A percentile compares a stretch with the other conserved stretches of the same genome.
These are phyloP conservation scores for Sarcophaga subvicina DNA, from an alignment of 2,888 invertebrate genomes.

Conservation along the genomic window DNA sequence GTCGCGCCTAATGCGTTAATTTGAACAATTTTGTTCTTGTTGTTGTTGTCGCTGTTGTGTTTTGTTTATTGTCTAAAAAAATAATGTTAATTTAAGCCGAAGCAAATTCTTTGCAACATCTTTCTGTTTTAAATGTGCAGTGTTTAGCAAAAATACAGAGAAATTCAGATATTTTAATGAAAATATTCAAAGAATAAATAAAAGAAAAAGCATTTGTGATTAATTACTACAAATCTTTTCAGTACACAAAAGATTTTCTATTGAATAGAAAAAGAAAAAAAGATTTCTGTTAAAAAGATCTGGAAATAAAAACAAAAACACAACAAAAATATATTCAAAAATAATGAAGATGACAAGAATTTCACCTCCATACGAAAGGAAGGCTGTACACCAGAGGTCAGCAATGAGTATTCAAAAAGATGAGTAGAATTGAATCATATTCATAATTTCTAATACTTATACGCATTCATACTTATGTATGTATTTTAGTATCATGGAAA, in stretches of 20 bases:
- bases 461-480: too few relatives aligned
- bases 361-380: too few relatives aligned
- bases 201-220: slow-evolving; percentile 40
- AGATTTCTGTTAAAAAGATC: not conserved
- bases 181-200: not conserved
- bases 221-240: slow-evolving; percentile 50
- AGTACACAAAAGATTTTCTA: not conserved
- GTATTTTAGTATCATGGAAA: too few relatives aligned
- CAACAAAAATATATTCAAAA: too few relatives aligned
- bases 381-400: too few relatives aligned
- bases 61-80: slow-evolving; percentile 2
- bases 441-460: too few relatives aligned
- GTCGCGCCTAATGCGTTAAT: slow-evolving; percentile 52
- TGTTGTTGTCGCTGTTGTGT: slow-evolving; percentile 12
- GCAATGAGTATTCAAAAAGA: too few relatives aligned
- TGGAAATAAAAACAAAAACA: not conserved
- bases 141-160: slow-evolving; percentile 53
- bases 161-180: slow-evolving; percentile 3
- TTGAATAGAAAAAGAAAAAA: too few relatives aligned
- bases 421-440: too few relatives aligned
- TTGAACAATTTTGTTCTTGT: slow-evolving; percentile 24
- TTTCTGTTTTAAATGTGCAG: slow-evolving; percentile 26
- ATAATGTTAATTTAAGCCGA: slow-evolving; percentile 62
- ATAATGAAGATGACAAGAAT: too few relatives aligned
- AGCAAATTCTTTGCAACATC: slow-evolving; percentile 45